Conservation (phyloP, 2,113 vertebrate species). For the Cranoglanis bouderius region DNA sequence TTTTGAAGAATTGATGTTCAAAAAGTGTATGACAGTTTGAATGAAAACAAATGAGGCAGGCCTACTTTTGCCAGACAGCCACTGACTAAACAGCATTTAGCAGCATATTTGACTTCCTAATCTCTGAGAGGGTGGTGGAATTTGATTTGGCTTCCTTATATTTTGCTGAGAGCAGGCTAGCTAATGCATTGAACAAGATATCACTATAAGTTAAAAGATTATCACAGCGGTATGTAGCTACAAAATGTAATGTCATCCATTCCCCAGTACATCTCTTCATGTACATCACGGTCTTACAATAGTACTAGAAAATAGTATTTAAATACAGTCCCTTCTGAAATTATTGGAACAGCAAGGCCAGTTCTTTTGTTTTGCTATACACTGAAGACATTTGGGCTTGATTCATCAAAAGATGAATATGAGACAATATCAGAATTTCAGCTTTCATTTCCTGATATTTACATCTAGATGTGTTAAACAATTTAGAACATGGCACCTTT, state of each 20-base stretch:
- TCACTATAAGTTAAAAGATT: not conserved
- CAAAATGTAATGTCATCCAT: not conserved
- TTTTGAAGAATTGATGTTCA: not conserved
- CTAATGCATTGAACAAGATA: not conserved
- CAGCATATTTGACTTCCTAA: not conserved
- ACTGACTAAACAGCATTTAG: not conserved
- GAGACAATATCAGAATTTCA: not conserved
- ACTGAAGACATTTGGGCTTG: not conserved
- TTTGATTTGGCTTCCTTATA: not conserved
- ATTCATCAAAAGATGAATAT: not conserved
- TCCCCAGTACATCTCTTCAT: not conserved
- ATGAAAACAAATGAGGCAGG: not conserved
- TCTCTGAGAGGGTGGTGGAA: not conserved
- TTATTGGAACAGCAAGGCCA: too few species aligned
- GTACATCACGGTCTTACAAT: not conserved
- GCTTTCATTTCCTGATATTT: not conserved
- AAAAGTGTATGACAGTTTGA: not conserved
- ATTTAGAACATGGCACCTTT: not conserved
- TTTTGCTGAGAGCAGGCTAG: not conserved
- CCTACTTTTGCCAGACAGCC: not conserved
- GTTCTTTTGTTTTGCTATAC: too few species aligned
- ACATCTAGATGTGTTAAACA: not conserved
- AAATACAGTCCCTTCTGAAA: not conserved
- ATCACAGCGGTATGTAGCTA: not conserved
- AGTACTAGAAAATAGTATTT: not conserved